Evolutionary conservation across 1,140 invertebrate genomes (phyloP), one percentile per base, ranked within the genome.

Genomic region (Dreissena polymorpha): DNA sequence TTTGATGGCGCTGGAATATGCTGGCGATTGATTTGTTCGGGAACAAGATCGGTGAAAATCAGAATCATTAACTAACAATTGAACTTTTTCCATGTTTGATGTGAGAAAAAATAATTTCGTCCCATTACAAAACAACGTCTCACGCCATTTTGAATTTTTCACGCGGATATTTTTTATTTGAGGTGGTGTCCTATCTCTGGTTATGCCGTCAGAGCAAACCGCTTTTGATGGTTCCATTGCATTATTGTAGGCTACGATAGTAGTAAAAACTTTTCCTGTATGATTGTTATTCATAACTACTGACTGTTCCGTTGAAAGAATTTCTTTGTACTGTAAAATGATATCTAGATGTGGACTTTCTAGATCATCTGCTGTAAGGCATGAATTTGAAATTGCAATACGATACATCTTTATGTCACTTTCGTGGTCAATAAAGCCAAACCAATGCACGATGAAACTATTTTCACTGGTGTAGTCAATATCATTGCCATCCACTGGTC

Each of bases 341-440:
- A 14, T 53, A 25, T 55, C 50, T 14, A 49, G 60, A 13, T 25
- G 21, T 0, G 16, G n/a, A 73, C 39, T 63, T 14, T 53, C 29
- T 12, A 84, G 29, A 50, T 87, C 78, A 25, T 67, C 21, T 13
- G 55, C 65, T 55, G 63, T 39, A 14, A 86, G 14, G 65, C 88
- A 88, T 21, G 18, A 63, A 7, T 51, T 13, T 14, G 73, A 60
- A 51, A 88, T 8, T 12, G 63, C 83, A 14, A 87, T 83, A 2
- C 64, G 69, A 68, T 87, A 88, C 14, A 85, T 25, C 21, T 70
- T 67, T n/a, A 89, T 85, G 6, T 85, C 87, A 79, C 86, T 88
- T 74, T 89, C 88, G 51, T 83, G 86, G 55, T 89, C 88, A 49
- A 83, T 73, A 73, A 88, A 89, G 10, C 88, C 88, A 29, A 82